phyloP scores from a whole-genome alignment of 2,888 invertebrate species.

The Azorinus chamasolen region DNA sequence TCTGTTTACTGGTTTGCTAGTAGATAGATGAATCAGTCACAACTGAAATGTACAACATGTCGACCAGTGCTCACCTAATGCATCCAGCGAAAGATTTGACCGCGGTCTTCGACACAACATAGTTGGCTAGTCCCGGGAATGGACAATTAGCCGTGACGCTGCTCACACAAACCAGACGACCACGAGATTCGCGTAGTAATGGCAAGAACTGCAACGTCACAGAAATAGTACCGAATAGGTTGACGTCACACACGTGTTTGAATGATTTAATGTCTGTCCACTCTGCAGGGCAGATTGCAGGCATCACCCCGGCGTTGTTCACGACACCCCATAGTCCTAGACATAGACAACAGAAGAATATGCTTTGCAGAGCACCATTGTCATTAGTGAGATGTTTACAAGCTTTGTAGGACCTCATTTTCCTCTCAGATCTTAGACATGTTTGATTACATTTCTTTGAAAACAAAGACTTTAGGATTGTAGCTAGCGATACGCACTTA shows the following conservation, averaged over 20 bases:
- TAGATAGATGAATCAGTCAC: too few relatives aligned
- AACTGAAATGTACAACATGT: too few relatives aligned
- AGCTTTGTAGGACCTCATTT: too few relatives aligned
- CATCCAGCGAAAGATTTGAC: conserved; percentile 79
- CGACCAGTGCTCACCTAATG: conserved; percentile 73
- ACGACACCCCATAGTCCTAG: conserved; percentile 82
- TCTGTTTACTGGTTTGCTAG: too few relatives aligned
- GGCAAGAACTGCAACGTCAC: conserved; percentile 76
- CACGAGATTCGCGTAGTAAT: conserved; percentile 70
- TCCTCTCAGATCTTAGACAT: too few relatives aligned
- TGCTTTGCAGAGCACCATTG: too few relatives aligned
- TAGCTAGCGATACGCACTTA: too few relatives aligned
- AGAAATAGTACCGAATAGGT: conserved; percentile 84
- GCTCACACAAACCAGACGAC: conserved; percentile 79
- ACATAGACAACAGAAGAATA: conserved; percentile 1
- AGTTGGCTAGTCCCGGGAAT: conserved; percentile 59
- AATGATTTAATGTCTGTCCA: conserved; percentile 83
- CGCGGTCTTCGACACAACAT: conserved; percentile 78
- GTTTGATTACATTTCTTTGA: too few relatives aligned
- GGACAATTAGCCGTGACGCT: conserved; percentile 75
- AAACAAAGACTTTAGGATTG: too few relatives aligned
- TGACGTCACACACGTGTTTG: conserved; percentile 72
- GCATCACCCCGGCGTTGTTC: conserved; percentile 81
- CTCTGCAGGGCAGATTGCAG: conserved; percentile 79
- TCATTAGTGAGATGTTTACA: too few relatives aligned